phyloP scores from a whole-genome alignment of 2,888 invertebrate genomes.

The Drosophila niveifrons region DNA sequence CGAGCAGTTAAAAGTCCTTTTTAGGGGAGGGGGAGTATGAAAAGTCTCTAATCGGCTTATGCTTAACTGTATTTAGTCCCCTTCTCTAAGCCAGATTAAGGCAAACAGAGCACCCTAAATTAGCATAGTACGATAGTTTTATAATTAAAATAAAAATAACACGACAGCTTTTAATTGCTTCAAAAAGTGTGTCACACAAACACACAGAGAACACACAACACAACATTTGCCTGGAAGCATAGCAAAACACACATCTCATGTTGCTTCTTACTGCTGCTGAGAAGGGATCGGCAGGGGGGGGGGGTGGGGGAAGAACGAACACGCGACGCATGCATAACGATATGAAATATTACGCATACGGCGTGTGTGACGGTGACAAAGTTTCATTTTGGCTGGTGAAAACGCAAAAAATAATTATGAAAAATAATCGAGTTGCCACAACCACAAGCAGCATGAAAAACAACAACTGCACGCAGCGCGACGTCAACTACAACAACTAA shows the following conservation, averaged over 20 bases:
- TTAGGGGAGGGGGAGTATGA: not conserved
- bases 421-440: slow-evolving; percentile 28
- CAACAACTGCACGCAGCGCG: slow-evolving; percentile 2
- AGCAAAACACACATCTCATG: slow-evolving; percentile 6
- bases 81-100: slow-evolving; percentile 8
- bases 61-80: slow-evolving; percentile 11
- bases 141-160: slow-evolving; percentile 65
- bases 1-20: slow-evolving; percentile 18
- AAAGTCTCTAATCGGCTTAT: slow-evolving; percentile 35
- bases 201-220: slow-evolving; percentile 18
- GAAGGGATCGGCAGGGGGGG: too few species aligned
- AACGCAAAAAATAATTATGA: slow-evolving; percentile 60
- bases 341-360: slow-evolving; percentile 66
- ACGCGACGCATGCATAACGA: slow-evolving; percentile 60
- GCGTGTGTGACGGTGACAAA: slow-evolving; percentile 52
- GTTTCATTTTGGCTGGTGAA: slow-evolving; percentile 23
- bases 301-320: not conserved
- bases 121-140: slow-evolving; percentile 61
- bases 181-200: slow-evolving; percentile 51
- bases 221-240: slow-evolving; percentile 7
- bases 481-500: slow-evolving; percentile 17
- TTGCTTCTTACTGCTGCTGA: not conserved
- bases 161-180: slow-evolving; percentile 58
- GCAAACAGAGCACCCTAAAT: slow-evolving; percentile 31
- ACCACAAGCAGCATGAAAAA: slow-evolving; percentile 6